phyloP scores from a whole-genome alignment of 2,888 invertebrate genomes.

The Leucophora obtusa region DNA sequence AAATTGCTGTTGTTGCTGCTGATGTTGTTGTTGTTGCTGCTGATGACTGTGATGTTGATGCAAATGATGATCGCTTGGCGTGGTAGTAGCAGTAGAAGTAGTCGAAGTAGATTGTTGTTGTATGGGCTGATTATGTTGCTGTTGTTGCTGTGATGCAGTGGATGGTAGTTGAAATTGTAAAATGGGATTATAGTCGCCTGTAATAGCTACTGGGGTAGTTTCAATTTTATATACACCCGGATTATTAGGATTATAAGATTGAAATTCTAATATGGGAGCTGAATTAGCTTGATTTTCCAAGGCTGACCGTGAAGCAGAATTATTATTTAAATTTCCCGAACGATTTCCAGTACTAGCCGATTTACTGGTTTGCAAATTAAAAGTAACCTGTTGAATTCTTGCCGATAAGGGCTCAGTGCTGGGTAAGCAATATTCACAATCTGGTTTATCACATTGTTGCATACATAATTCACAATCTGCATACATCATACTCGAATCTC shows the following conservation, averaged over 20 bases:
- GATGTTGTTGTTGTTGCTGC: conserved; percentile 47
- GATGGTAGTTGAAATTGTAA: conserved; percentile 75
- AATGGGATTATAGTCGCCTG: conserved; percentile 78
- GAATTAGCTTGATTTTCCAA: conserved; percentile 63
- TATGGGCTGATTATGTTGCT: conserved; percentile 39
- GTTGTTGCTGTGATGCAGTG: conserved; percentile 63
- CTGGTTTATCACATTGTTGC: conserved; percentile 76
- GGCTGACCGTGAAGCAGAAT: conserved; percentile 46
- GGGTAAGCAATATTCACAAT: conserved; percentile 76
- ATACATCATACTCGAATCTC: conserved; percentile 66
- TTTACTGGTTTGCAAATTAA: neutral
- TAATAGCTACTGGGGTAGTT: conserved; percentile 78
- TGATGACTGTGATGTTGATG: conserved; percentile 54
- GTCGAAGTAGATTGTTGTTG: conserved; percentile 59
- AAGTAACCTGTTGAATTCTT: neutral
- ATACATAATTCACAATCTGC: conserved; percentile 77
- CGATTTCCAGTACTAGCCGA: conserved; percentile 21
- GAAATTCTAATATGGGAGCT: conserved; percentile 77
- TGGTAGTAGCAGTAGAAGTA: conserved; percentile 58
- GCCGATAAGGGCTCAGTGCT: conserved; percentile 13
- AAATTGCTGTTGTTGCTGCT: conserved; percentile 60
- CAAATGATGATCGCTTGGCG: conserved; percentile 55
- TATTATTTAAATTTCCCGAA: conserved; percentile 51
- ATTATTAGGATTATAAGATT: conserved; percentile 79
- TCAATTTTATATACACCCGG: conserved; percentile 79